phyloP scores from a whole-genome alignment of 2,888 invertebrate genomes.

The Antheraea assamensis region DNA sequence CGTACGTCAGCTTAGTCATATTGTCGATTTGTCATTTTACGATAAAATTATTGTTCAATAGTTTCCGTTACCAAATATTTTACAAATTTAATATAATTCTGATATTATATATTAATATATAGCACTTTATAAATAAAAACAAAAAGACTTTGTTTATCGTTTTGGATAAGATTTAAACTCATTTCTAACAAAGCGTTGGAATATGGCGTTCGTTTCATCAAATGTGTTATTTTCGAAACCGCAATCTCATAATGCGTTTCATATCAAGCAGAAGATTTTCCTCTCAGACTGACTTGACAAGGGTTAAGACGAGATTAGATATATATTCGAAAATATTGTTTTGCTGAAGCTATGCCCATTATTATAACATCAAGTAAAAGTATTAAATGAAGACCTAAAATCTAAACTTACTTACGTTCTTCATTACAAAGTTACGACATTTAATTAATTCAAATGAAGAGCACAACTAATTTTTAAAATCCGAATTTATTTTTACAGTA shows the following conservation, averaged over 20 bases:
- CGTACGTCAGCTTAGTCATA: slow-evolving; percentile 43
- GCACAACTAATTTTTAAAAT: no score
- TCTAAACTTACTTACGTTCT: no score
- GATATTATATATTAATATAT: background rate
- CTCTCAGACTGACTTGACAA: background rate
- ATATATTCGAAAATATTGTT: background rate
- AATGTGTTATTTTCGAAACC: background rate
- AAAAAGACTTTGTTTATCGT: background rate
- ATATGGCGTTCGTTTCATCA: background rate
- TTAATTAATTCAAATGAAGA: no score
- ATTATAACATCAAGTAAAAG: background rate
- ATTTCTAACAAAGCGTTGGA: background rate
- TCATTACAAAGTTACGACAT: no score
- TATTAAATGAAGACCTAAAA: no score
- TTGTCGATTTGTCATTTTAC: slow-evolving; percentile 29
- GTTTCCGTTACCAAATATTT: background rate
- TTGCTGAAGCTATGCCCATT: background rate
- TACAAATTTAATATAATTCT: background rate
- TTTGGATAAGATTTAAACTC: background rate
- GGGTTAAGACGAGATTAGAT: background rate
- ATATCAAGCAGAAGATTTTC: background rate
- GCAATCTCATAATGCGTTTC: background rate
- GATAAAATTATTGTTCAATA: background rate
- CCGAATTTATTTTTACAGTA: no score
- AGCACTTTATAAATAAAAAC: background rate